A percentile compares a stretch with the other conserved stretches of the same genome.
These are phyloP conservation scores for Antheraea mylitta DNA, from an alignment of 1,140 invertebrate species.

Conservation along the genomic window DNA sequence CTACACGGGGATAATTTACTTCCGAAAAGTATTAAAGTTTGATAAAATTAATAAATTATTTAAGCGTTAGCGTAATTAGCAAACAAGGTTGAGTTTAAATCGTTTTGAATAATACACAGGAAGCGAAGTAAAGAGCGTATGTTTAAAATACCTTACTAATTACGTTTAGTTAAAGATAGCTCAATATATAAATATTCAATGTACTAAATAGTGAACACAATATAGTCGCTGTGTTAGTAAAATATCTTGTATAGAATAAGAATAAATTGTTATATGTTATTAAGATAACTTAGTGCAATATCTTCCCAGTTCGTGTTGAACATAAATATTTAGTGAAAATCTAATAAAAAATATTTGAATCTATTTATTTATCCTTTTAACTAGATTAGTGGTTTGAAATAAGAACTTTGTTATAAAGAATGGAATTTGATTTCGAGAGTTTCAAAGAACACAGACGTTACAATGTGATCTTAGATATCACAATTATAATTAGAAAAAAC, in stretches of 20 bases:
- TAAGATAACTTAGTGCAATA: conserved; percentile 2
- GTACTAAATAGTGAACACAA: not conserved
- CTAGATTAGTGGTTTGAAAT: not conserved
- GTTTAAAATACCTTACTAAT: not conserved
- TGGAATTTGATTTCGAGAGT: too few relatives aligned
- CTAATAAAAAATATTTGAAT: not conserved
- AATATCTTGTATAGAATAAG: not conserved
- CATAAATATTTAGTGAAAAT: not conserved
- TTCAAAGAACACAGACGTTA: too few relatives aligned
- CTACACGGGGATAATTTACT: not conserved
- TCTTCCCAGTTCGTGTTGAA: not conserved
- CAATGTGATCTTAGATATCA: too few relatives aligned
- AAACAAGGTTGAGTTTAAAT: not conserved
- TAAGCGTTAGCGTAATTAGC: not conserved
- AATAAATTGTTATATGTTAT: not conserved
- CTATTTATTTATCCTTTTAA: not conserved
- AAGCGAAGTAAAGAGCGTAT: not conserved
- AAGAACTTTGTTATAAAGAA: too few relatives aligned
- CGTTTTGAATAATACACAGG: not conserved
- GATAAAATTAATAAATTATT: not conserved
- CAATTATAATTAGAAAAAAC: too few relatives aligned
- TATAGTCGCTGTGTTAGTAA: not conserved
- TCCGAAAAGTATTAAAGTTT: not conserved
- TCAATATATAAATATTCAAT: not conserved
- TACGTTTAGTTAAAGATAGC: not conserved